Percentiles rank a stretch among this genome's conserved stretches.
These are phyloP conservation scores for Sinotaia quadrata DNA, from an alignment of 2,888 invertebrate genomes.

Conservation along the genomic window DNA sequence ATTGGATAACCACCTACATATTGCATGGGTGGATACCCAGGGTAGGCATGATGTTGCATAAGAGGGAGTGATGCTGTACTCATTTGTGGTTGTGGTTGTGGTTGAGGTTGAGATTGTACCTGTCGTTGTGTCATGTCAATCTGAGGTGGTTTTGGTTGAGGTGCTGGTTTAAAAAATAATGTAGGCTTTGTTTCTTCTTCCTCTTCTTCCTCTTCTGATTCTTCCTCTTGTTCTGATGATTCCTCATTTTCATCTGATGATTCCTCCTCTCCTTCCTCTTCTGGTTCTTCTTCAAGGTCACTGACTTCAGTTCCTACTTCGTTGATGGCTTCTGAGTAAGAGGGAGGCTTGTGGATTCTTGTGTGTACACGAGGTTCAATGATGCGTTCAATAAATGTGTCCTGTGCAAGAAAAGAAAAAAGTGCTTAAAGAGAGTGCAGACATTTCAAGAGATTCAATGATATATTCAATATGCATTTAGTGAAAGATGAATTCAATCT, in stretches of 20 bases:
- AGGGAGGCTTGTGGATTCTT: conserved; percentile 23
- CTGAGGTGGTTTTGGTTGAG: conserved; percentile 1
- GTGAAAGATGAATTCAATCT: background rate
- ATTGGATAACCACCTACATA: conserved; percentile 31
- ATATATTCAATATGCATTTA: background rate
- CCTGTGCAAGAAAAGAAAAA: conserved; percentile 25
- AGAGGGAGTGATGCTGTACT: background rate
- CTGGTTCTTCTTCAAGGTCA: conserved; percentile 22
- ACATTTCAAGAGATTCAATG: background rate
- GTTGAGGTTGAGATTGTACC: background rate
- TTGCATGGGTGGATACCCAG: conserved; percentile 30
- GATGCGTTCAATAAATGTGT: conserved; percentile 51
- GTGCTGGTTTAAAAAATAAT: conserved; percentile 3
- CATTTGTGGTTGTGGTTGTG: background rate
- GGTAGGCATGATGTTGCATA: conserved; percentile 8
- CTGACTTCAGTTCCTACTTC: conserved; percentile 20
- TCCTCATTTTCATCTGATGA: conserved; percentile 38
- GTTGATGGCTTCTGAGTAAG: conserved; percentile 30
- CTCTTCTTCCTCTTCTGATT: conserved; percentile 39
- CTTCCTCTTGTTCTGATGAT: conserved; percentile 44
- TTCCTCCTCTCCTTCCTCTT: conserved; percentile 28
- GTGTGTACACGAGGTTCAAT: conserved; percentile 45
- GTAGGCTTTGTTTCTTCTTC: conserved; percentile 26
- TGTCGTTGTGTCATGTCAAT: conserved; percentile 9
- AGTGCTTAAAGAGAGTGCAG: background rate